phyloP scores from a whole-genome alignment of 2,113 vertebrate genomes.

The Syrrhaptes paradoxus region DNA sequence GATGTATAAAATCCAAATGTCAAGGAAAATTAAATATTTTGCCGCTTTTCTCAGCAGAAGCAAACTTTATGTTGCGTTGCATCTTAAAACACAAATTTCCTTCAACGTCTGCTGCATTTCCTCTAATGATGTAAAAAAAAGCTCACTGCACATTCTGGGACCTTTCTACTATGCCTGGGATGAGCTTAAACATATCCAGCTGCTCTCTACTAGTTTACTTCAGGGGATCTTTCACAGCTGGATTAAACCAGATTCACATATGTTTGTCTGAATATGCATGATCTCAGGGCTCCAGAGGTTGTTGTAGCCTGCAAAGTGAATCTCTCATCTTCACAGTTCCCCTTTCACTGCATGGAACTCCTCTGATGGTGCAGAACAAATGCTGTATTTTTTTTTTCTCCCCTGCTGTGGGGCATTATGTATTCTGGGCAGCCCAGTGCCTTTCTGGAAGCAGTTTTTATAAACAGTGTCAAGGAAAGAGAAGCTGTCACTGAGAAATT shows the following conservation, averaged over 20 bases:
- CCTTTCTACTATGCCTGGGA: not conserved
- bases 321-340: not conserved
- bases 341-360: not conserved
- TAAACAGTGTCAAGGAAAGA: conserved; percentile 42
- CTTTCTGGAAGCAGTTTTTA: conserved; percentile 28
- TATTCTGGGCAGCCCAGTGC: not conserved
- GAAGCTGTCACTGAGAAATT: conserved; percentile 48
- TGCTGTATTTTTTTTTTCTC: too few relatives aligned
- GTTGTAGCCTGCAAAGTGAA: not conserved
- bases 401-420: not conserved
- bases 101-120: conserved; percentile 52
- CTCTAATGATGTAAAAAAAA: conserved; percentile 29
- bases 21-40: conserved; percentile 66
- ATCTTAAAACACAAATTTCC: conserved; percentile 46
- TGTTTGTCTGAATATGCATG: not conserved
- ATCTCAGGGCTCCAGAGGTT: conserved; percentile 3
- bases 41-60: not conserved
- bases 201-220: conserved; percentile 37
- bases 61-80: conserved; percentile 19
- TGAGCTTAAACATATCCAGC: conserved; percentile 34
- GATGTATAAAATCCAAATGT: conserved; percentile 32
- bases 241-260: conserved; percentile 30
- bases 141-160: conserved; percentile 36
- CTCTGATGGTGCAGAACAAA: not conserved
- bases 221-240: conserved; percentile 23